Percentiles rank a stretch among this genome's conserved stretches.
Evolutionary conservation across 92 coral and sea anemone species (phyloP).

Genomic region (Heliopora coerulea): DNA sequence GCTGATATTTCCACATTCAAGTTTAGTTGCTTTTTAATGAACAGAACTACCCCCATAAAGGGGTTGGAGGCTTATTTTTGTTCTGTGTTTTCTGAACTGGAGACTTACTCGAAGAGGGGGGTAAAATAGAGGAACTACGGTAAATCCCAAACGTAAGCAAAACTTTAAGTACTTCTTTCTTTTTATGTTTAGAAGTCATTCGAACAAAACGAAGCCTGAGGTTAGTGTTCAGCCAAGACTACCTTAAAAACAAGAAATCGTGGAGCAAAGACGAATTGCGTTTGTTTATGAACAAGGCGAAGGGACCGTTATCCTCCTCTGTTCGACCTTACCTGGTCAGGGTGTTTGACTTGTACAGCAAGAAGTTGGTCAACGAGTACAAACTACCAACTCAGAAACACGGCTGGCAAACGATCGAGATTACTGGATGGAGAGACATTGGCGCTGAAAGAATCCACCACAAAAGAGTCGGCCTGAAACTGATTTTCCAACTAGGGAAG

Average conservation of each 20-base stretch:
- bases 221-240: constrained; percentile 5
- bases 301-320: not conserved
- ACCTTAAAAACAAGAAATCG: not conserved
- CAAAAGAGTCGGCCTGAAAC: constrained; percentile 8
- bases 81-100: too few species aligned
- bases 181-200: not conserved
- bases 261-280: constrained; percentile 26
- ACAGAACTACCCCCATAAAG: too few species aligned
- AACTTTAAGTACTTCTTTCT: not conserved
- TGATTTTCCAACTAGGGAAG: constrained; percentile 5
- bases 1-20: too few species aligned
- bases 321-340: constrained; percentile 9
- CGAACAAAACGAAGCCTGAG: constrained; percentile 25
- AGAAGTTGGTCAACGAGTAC: not conserved
- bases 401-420: constrained; percentile 20
- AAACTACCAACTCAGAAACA: not conserved
- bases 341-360: constrained; percentile 27
- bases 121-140: too few species aligned
- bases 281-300: constrained; percentile 6
- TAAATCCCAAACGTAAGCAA: too few species aligned
- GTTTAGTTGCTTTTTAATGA: too few species aligned
- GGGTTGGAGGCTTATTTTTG: too few species aligned
- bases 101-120: too few species aligned
- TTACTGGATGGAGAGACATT: constrained; percentile 7
- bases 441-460: not conserved